A percentile compares a stretch with the other conserved stretches of the same genome.
Conservation (phyloP, 2,888 invertebrate genomes). For the Limnephilus lunatus region DNA sequence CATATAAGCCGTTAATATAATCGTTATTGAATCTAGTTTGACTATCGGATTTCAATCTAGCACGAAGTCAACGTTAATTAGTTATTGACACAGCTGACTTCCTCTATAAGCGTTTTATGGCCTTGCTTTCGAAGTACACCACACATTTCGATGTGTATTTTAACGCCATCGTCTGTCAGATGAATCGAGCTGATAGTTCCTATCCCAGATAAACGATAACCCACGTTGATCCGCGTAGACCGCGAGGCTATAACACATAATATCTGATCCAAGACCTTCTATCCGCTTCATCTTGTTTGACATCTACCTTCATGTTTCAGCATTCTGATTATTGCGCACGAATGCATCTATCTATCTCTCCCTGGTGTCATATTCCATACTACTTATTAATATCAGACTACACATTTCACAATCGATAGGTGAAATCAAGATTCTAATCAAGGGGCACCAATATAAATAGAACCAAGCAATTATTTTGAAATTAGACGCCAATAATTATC, state of each 20-base stretch:
- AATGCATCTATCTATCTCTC: neutral
- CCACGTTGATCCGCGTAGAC: neutral
- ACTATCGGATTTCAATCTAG: neutral
- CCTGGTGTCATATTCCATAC: conserved; percentile 21
- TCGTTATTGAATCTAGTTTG: neutral
- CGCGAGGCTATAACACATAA: neutral
- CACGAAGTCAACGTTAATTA: neutral
- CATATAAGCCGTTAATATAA: neutral
- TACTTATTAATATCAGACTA: neutral
- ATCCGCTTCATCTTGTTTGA: conserved; percentile 33
- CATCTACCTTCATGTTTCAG: conserved; percentile 19
- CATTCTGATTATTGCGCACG: conserved; percentile 17
- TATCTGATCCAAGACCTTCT: neutral
- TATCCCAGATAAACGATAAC: neutral
- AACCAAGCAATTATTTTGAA: neutral
- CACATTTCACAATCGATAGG: neutral
- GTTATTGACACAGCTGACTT: conserved; percentile 2
- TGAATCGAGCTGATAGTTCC: neutral
- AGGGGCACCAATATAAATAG: neutral
- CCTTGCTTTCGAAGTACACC: neutral
- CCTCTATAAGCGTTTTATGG: neutral
- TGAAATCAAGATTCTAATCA: neutral
- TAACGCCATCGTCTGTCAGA: neutral
- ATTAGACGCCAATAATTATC: neutral
- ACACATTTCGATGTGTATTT: neutral